Conservation (phyloP, 2,113 vertebrate species). For the Alethe diademata region DNA sequence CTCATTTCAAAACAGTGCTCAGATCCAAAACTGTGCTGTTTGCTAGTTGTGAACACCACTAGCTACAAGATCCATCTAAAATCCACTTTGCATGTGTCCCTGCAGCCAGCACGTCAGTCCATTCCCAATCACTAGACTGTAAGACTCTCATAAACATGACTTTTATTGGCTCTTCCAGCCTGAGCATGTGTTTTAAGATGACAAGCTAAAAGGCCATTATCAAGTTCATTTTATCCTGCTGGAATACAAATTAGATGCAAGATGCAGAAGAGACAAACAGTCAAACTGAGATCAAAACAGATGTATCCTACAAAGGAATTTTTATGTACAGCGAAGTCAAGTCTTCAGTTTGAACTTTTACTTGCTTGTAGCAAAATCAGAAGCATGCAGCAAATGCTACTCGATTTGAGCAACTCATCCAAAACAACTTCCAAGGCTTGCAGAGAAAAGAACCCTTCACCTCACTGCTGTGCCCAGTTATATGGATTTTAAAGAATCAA, state of each 20-base stretch:
- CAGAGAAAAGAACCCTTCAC: neutral
- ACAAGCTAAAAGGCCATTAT: conserved; percentile 54
- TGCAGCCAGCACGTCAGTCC: neutral
- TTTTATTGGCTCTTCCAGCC: neutral
- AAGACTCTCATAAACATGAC: neutral
- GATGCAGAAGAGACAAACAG: neutral
- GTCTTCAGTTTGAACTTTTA: neutral
- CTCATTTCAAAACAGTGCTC: neutral
- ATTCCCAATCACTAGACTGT: neutral
- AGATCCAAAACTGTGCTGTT: neutral
- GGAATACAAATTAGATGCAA: conserved; percentile 50
- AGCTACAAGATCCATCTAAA: neutral
- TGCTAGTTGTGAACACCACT: neutral
- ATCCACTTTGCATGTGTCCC: neutral
- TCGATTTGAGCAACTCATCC: neutral
- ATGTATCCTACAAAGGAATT: neutral
- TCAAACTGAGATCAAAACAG: neutral
- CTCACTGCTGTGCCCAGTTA: neutral
- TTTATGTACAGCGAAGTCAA: neutral
- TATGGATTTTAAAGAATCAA: neutral
- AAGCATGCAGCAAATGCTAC: neutral
- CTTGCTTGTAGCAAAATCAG: neutral
- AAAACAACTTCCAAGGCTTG: neutral
- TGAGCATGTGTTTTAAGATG: conserved; percentile 1
- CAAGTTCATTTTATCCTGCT: neutral